Base-by-base conservation (phyloP, 1,140 invertebrate genomes). In the Eubasilissa regina region DNA sequence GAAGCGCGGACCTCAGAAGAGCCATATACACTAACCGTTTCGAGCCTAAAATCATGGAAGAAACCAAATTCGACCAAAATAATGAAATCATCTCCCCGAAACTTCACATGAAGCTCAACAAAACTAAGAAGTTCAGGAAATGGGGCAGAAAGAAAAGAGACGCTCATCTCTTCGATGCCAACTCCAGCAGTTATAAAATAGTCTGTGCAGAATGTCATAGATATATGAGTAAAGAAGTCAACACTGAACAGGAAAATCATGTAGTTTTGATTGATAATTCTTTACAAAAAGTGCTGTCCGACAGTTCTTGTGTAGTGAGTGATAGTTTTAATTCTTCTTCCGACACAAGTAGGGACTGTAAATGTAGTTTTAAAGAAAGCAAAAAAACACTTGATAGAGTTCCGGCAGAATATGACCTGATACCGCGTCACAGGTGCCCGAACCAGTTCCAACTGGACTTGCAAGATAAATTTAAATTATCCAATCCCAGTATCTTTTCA, bases 141-240 rank as follows among this genome's bases (percentile, higher is more conserved):
- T 82, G 81, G 81, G 75, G 75, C 4, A 74, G 68, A 25, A 74
- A 75, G 56, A 82, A 80, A 6, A 58, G 48, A 9, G 60, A 73
- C 11, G 51, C 76, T 0, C 77, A 74, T 25, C 21, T 58, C 9
- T 77, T 53, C 12, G 25, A 45, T 45, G 15, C 76, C 1, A 21
- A 78, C 15, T n/a, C 48, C 13, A 78, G 58, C 15, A 68, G 74
- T 0, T 82, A 78, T 60, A 80, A 80, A 55, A 58, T 80, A 10
- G 64, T 82, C 25, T 82, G 78, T 47, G 77, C 81, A 10, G 81
- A 82, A 19, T 82, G 81, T 75, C 78, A 82, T 17, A 78, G 76
- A 74, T 80, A 78, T 53, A 48, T 80, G 0, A 80, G 55, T 56
- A 82, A 82, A 21, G 81, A 82, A 6, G 21, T 56, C 9, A 64